phyloP scores from a whole-genome alignment of 2,797 vertebrate species.

The Pangasius sanitwongsei region DNA sequence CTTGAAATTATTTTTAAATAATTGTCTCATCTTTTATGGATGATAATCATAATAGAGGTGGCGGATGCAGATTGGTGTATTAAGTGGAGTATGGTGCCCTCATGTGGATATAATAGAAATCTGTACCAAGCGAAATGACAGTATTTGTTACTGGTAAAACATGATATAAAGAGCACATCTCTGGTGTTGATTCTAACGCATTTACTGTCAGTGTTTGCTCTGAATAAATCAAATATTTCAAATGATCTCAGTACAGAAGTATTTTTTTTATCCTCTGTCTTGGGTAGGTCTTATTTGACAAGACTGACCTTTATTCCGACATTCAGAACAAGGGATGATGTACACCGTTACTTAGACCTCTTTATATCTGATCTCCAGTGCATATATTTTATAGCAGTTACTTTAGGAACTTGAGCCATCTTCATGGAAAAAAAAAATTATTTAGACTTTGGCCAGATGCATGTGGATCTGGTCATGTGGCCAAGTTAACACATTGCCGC shows the following conservation, averaged over 20 bases:
- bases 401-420: not conserved
- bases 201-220: not conserved
- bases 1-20: not conserved
- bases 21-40: no score
- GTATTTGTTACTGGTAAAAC: not conserved
- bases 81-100: conserved; percentile 75
- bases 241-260: not conserved
- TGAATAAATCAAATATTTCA: not conserved
- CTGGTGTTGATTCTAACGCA: not conserved
- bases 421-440: not conserved
- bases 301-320: not conserved
- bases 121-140: not conserved
- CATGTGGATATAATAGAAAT: conserved; percentile 61
- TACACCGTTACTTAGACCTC: not conserved
- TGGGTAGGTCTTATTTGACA: not conserved
- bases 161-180: not conserved
- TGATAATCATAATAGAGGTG: not conserved
- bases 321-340: not conserved
- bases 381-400: not conserved
- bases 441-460: not conserved
- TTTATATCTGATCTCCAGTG: not conserved
- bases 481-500: not conserved
- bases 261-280: not conserved
- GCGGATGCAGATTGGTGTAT: conserved; percentile 42
- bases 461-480: not conserved